phyloP scores from a whole-genome alignment of 2,888 invertebrate species.

The Syritta pipiens region DNA sequence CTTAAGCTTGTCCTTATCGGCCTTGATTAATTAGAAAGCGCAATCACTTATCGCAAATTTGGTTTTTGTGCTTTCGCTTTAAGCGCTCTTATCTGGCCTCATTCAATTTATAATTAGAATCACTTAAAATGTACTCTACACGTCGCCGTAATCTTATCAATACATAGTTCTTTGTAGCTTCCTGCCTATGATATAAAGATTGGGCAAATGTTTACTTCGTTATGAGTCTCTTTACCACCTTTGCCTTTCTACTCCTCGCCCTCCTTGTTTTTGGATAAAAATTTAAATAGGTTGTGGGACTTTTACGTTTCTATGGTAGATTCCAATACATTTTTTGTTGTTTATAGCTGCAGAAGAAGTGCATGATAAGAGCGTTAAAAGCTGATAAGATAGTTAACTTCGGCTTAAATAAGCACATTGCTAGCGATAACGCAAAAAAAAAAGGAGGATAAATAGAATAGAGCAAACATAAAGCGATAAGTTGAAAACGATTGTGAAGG shows the following conservation, averaged over 20 bases:
- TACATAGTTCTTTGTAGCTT: conserved; percentile 17
- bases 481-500: not conserved
- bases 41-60: conserved; percentile 13
- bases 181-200: conserved; percentile 35
- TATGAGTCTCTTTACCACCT: not conserved
- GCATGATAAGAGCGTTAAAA: conserved; percentile 21
- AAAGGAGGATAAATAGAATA: conserved; percentile 27
- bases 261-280: not conserved
- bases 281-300: conserved; percentile 27
- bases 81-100: conserved; percentile 44
- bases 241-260: no score
- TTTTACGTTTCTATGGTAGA: conserved; percentile 30
- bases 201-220: conserved; percentile 38
- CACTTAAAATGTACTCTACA: conserved; percentile 11
- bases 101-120: conserved; percentile 34
- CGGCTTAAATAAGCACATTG: conserved; percentile 32
- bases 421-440: conserved; percentile 3
- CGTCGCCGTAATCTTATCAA: conserved; percentile 45
- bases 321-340: conserved; percentile 11
- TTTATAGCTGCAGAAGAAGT: not conserved
- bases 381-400: conserved; percentile 39
- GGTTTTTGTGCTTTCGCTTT: conserved; percentile 26
- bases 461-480: conserved; percentile 23
- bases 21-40: conserved; percentile 27
- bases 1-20: conserved; percentile 21